Conservation (phyloP, 1,140 invertebrate genomes). For the Belonocnema kinseyi region DNA sequence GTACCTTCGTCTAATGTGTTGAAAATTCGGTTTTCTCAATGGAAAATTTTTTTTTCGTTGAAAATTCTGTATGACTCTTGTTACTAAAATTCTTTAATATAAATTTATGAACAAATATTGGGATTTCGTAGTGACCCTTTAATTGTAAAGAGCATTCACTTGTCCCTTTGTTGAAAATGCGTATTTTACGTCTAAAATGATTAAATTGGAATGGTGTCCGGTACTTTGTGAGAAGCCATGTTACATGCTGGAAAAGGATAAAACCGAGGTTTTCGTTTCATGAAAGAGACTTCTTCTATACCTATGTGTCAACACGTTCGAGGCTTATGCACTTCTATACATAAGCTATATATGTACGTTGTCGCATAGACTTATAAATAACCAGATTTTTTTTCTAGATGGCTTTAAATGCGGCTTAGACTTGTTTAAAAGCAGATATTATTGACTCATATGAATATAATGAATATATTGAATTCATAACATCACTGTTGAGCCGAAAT, state of each 20-base stretch:
- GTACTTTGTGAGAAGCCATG: slow-evolving; percentile 12
- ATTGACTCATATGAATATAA: too few relatives aligned
- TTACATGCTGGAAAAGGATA: slow-evolving; percentile 4
- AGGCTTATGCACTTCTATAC: slow-evolving; percentile 5
- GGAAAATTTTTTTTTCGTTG: too few relatives aligned
- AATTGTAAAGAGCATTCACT: neutral
- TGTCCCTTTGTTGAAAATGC: neutral
- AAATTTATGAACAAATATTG: too few relatives aligned
- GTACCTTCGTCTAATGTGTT: too few relatives aligned
- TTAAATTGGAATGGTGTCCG: neutral
- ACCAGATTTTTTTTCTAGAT: neutral
- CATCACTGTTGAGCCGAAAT: too few relatives aligned
- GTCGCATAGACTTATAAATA: slow-evolving; percentile 3
- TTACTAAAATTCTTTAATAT: too few relatives aligned
- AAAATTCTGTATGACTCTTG: too few relatives aligned
- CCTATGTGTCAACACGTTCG: slow-evolving; percentile 19
- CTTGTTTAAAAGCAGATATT: too few relatives aligned
- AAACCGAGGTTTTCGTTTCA: slow-evolving; percentile 8
- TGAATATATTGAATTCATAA: too few relatives aligned
- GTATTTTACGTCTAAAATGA: neutral
- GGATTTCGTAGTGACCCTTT: neutral
- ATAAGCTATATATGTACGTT: slow-evolving; percentile 11
- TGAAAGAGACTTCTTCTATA: slow-evolving; percentile 15
- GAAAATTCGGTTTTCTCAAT: too few relatives aligned
- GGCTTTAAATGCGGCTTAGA: neutral